Evolutionary conservation across 2,113 vertebrate species (phyloP), one percentile per base, ranked within the genome.

Genomic region (Prietella phreatophila): DNA sequence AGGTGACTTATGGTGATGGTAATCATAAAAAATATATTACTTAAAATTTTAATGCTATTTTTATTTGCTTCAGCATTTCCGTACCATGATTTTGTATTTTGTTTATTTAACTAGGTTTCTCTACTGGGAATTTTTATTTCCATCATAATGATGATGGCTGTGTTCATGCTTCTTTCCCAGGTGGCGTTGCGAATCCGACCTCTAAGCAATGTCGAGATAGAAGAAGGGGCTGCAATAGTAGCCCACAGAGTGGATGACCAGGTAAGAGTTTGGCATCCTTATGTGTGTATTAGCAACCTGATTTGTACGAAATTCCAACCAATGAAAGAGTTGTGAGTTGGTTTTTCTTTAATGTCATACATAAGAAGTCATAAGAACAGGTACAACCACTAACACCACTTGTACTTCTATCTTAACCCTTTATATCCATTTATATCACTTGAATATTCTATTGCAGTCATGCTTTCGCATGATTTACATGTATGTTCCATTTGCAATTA

Each of bases 161-260:
- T 2, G 19, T 75, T 20, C 63, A 0, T 86, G 14, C 85, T 25
- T 83, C 27, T 27, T 82, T 67, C 33, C 19, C 93, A 99, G 97
- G 97, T 99, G 85, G 97, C 96, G 1, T 95, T 98, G 90, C 95
- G 97, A 89, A 95, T 99, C 90, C 95, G 97, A 60, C 97, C 97
- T 69, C 94, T 98, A 91, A 98, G 95, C 20, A 93, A 96, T 89
- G 94, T 94, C 0, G 97, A 99, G 92, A 93, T 96, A 92, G 97
- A 97, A 60, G 96, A 97, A 91, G 95, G 94, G 75, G 97, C 97
- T 65, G 93, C 96, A 0, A 93, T 96, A 56, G 96, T 97, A 33
- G 97, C 97, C 84, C 97, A 97, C 91, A 93, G 96, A 92, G 88
- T 98, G 88, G 97, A 97, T 0, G 94, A 97, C 36, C 97, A 98